A percentile compares a stretch with the other conserved stretches of the same genome.
These are phyloP conservation scores for Pyrgus malvae DNA, from an alignment of 2,888 invertebrate species.

Conservation along the genomic window DNA sequence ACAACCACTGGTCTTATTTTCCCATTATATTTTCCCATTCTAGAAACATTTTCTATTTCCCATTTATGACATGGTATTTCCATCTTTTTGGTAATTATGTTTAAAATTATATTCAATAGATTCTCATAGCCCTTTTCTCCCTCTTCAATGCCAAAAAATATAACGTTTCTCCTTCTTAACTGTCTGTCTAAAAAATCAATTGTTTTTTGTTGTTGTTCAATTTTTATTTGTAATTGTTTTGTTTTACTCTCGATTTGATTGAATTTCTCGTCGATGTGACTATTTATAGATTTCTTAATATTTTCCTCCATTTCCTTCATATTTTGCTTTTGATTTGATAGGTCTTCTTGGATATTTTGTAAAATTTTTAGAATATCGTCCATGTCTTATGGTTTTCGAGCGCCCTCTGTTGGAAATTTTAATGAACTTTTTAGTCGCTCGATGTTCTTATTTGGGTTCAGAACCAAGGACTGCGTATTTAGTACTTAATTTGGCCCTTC, in stretches of 20 bases:
- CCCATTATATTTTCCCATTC: slow-evolving; percentile 25
- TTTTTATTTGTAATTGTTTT: slow-evolving; percentile 31
- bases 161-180: slow-evolving; percentile 34
- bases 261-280: slow-evolving; percentile 35
- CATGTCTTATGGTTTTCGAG: neutral
- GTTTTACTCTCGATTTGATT: slow-evolving; percentile 29
- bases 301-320: slow-evolving; percentile 35
- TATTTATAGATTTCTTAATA: slow-evolving; percentile 34
- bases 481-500: neutral
- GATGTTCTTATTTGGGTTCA: no score
- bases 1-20: slow-evolving; percentile 30
- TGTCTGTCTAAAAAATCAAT: slow-evolving; percentile 35
- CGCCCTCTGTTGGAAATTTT: neutral
- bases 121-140: slow-evolving; percentile 28
- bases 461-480: no score
- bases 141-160: slow-evolving; percentile 38
- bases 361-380: neutral
- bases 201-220: slow-evolving; percentile 37
- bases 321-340: slow-evolving; percentile 33
- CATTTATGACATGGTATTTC: slow-evolving; percentile 26
- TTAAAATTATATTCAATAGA: slow-evolving; percentile 14
- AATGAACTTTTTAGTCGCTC: no score
- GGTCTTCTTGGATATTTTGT: slow-evolving; percentile 31
- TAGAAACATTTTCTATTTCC: slow-evolving; percentile 30
- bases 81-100: slow-evolving; percentile 29